Conservation (phyloP, 2,113 vertebrate species). For the Pachyramphus minor region DNA sequence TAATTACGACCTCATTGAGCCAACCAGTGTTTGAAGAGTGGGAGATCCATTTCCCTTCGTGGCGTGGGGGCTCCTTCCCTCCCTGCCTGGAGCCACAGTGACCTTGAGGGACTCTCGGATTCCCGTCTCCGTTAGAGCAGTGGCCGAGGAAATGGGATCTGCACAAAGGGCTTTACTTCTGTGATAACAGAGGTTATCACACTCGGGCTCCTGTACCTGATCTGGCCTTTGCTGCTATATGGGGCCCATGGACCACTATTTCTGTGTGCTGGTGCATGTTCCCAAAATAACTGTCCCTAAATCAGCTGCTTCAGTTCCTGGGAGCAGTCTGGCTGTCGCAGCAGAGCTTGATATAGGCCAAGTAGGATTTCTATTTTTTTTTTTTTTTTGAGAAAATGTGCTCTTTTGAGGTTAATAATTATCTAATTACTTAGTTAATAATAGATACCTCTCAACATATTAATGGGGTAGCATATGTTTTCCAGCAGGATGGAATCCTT, state of each 20-base stretch:
- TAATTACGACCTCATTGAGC: not conserved
- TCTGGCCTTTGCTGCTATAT: not conserved
- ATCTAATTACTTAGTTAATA: not conserved
- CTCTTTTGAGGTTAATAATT: not conserved
- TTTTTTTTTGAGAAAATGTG: not conserved
- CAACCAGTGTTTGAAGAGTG: not conserved
- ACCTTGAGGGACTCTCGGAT: not conserved
- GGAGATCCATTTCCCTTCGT: not conserved
- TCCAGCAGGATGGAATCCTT: not conserved
- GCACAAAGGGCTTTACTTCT: not conserved
- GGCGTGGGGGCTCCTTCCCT: not conserved
- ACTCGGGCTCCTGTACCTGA: not conserved
- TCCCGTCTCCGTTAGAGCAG: not conserved
- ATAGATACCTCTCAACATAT: not conserved
- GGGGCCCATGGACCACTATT: not conserved
- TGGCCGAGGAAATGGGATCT: too few species aligned
- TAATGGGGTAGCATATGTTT: not conserved
- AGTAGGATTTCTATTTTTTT: not conserved
- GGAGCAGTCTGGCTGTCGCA: not conserved
- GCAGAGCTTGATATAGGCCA: not conserved
- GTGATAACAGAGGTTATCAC: not conserved
- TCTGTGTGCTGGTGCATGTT: not conserved
- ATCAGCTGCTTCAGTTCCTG: not conserved
- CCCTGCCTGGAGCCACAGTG: not conserved
- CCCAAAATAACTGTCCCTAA: conserved; percentile 4